These are phyloP conservation scores for Apamea epomidion DNA, from an alignment of 2,888 invertebrate species.

Conservation along the genomic window DNA sequence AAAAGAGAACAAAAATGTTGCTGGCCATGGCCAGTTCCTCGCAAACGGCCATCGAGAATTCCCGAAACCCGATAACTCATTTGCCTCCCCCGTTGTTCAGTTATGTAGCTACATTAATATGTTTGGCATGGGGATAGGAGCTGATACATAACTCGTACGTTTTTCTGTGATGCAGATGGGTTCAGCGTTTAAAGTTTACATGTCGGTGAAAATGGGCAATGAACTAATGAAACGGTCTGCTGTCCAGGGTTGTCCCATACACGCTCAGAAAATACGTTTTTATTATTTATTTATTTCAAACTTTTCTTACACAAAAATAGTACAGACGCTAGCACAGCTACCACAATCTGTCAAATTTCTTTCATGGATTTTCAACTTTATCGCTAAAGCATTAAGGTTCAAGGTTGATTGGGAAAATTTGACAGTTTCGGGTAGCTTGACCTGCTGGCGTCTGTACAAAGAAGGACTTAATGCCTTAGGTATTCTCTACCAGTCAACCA, in stretches of 20 bases:
- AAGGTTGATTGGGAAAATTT: too few relatives aligned
- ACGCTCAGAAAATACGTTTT: slow-evolving; percentile 10
- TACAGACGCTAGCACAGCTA: too few relatives aligned
- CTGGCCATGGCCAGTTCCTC: not conserved
- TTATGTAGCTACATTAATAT: slow-evolving; percentile 20
- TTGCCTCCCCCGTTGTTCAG: slow-evolving; percentile 13
- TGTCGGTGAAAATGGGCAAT: slow-evolving; percentile 52
- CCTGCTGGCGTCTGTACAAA: too few relatives aligned
- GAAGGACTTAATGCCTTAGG: not conserved
- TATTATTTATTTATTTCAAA: slow-evolving; percentile 1
- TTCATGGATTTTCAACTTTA: too few relatives aligned
- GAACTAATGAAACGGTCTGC: slow-evolving; percentile 54
- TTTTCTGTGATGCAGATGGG: slow-evolving; percentile 30
- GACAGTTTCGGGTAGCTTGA: too few relatives aligned
- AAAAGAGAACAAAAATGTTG: slow-evolving; percentile 24
- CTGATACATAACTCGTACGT: slow-evolving; percentile 28
- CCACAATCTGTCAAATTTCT: too few relatives aligned
- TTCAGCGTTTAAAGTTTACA: slow-evolving; percentile 39
- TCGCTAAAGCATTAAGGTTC: too few relatives aligned
- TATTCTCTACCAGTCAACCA: not conserved
- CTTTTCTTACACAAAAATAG: not conserved
- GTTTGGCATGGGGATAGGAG: slow-evolving; percentile 19
- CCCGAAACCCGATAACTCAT: slow-evolving; percentile 43
- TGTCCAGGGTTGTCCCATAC: slow-evolving; percentile 41
- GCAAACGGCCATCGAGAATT: slow-evolving; percentile 23